Base-by-base conservation (phyloP, 2,888 invertebrate genomes). In the Lomographa bimaculata region DNA sequence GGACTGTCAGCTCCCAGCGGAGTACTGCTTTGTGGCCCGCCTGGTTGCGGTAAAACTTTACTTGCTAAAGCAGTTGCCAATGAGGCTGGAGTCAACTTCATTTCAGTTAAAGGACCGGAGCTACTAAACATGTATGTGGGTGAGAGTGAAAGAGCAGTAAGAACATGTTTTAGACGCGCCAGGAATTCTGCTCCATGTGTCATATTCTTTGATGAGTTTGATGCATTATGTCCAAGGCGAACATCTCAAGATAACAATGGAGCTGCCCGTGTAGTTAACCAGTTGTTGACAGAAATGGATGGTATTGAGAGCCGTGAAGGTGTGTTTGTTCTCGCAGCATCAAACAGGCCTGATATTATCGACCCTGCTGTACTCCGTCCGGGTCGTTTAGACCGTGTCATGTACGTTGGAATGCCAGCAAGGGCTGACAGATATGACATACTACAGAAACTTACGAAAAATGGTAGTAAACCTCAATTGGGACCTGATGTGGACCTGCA, bases 101-200 rank as follows among this genome's bases (percentile, higher is more conserved):
- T 99, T 61, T 98, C 98, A 3, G 98, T 99, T 0, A 99, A 99
- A 86, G 99, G 99, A 7, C 99, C 99, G 0, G 99, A 99, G 81
- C 83, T 99, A 34, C 90, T 99, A 39, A 99, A 98, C 71, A 99
- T 99, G 99, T 99, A 99, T 80, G 98, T 99, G 7, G 99, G 99
- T 42, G 99, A 99, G 85, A 98, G 98, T 80, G 99, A 99, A 81
- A 91, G 96, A 57, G 98, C 98, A 0, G 98, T 99, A 0, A 91
- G 99, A n/a, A 95, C 96, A 10, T 97, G 97, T 64, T 99, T 99
- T 74, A 94, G 96, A 71, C 91, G 98, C 50, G 99, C 99, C 0
- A 90, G 96, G 24, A 98, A 98, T 79, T 98, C 98, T 0, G 94
- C 97, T 0, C 99, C 99, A 0, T 99, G 99, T 73, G 98, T 99